A percentile compares a stretch with the other conserved stretches of the same genome.
Conservation (phyloP, 2,888 invertebrate species). For the Thumatha senex region DNA sequence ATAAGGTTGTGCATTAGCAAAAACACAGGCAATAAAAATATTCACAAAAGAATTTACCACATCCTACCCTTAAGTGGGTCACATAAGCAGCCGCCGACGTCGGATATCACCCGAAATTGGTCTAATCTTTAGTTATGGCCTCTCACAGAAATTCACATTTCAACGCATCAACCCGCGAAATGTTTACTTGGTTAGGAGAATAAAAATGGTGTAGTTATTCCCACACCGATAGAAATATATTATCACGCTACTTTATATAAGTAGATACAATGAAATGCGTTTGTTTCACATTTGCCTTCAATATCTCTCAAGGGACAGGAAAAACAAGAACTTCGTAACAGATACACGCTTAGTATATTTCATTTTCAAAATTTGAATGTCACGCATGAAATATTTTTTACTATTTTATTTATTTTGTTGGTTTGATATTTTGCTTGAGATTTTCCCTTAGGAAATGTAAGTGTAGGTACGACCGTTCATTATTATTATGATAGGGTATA, state of each 20-base stretch:
- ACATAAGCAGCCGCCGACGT: slow-evolving; percentile 34
- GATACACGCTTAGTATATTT: slow-evolving; percentile 22
- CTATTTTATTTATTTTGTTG: no score
- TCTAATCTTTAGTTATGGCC: slow-evolving; percentile 67
- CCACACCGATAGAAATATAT: slow-evolving; percentile 34
- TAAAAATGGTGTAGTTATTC: slow-evolving; percentile 28
- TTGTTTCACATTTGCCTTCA: slow-evolving; percentile 43
- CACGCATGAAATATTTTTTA: no score
- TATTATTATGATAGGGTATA: no score
- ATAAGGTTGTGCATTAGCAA: slow-evolving; percentile 20
- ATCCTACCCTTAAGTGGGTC: slow-evolving; percentile 56
- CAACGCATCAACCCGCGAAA: slow-evolving; percentile 33
- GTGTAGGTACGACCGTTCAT: no score
- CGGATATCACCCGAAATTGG: slow-evolving; percentile 61
- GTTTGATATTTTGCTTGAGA: no score
- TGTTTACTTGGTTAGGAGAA: slow-evolving; percentile 30
- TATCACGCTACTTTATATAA: slow-evolving; percentile 44
- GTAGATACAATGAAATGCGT: slow-evolving; percentile 47
- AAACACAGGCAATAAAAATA: slow-evolving; percentile 40
- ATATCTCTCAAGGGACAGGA: slow-evolving; percentile 38
- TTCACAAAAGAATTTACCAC: slow-evolving; percentile 63
- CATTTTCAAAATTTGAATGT: no score
- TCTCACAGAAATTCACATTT: slow-evolving; percentile 52
- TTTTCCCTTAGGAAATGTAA: no score
- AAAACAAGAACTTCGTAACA: slow-evolving; percentile 23